Conservation (phyloP, 2,888 invertebrate genomes). For the Spodoptera picta region DNA sequence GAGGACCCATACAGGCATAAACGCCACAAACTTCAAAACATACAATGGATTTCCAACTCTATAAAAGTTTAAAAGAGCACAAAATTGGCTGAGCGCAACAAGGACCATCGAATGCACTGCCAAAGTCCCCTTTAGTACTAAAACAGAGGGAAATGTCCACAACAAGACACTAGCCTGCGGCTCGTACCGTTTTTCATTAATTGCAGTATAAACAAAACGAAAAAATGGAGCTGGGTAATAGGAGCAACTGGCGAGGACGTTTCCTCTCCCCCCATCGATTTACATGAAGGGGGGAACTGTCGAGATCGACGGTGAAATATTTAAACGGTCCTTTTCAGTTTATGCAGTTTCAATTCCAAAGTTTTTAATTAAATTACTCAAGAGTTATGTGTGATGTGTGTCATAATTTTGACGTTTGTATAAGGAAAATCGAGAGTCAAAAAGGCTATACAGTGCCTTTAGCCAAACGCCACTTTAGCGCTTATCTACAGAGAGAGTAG, state of each 20-base stretch:
- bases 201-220: conserved; percentile 71
- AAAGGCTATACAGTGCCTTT: no score
- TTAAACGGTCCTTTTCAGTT: conserved; percentile 67
- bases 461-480: no score
- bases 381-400: no score
- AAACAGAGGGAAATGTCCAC: conserved; percentile 22
- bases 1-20: no score
- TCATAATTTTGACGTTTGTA: no score
- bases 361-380: conserved; percentile 49
- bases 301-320: conserved; percentile 68
- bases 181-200: conserved; percentile 73
- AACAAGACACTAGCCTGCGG: conserved; percentile 36
- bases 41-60: no score
- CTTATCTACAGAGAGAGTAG: no score
- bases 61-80: no score
- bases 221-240: conserved; percentile 62
- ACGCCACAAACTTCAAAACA: no score
- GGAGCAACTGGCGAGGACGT: conserved; percentile 65
- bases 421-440: no score
- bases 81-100: not conserved
- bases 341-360: conserved; percentile 25
- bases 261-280: conserved; percentile 71
- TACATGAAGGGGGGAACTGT: conserved; percentile 62
- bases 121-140: conserved; percentile 2
- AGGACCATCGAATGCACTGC: not conserved